Percentiles rank a stretch among this genome's conserved stretches.
phyloP scores from a whole-genome alignment of 2,888 invertebrate species.

The Hirudinaria manillensis region DNA sequence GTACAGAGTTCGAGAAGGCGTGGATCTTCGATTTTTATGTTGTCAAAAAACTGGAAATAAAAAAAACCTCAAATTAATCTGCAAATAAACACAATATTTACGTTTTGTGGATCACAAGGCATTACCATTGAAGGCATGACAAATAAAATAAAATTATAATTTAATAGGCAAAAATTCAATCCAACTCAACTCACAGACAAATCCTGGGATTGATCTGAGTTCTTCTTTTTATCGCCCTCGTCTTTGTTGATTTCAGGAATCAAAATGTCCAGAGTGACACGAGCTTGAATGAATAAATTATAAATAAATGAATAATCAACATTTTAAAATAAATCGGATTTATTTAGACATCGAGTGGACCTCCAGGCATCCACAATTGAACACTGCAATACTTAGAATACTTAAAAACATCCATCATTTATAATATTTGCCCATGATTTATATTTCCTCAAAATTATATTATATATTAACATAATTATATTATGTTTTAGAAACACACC shows the following conservation, averaged over 20 bases:
- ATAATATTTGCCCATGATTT: neutral
- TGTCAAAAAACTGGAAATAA: constrained; percentile 61
- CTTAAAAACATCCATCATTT: neutral
- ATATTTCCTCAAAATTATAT: too few species aligned
- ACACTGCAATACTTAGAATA: neutral
- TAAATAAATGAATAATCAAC: too few species aligned
- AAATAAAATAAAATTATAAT: neutral
- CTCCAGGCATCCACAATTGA: too few species aligned
- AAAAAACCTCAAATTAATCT: neutral
- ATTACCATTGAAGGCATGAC: neutral
- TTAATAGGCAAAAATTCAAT: constrained; percentile 15
- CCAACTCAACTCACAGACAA: neutral
- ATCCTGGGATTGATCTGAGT: constrained; percentile 19
- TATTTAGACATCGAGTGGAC: too few species aligned
- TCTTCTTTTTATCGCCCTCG: constrained; percentile 40
- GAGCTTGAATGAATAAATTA: constrained; percentile 32
- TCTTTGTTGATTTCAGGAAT: constrained; percentile 57
- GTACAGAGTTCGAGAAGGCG: constrained; percentile 87
- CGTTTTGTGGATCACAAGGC: neutral
- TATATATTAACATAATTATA: neutral
- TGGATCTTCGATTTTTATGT: constrained; percentile 85
- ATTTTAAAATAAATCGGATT: neutral
- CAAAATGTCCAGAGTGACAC: constrained; percentile 37
- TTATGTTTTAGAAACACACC: constrained; percentile 47
- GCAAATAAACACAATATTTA: neutral